Evolutionary conservation across 2,888 invertebrate genomes (phyloP), one percentile per base, ranked within the genome.

Genomic region (Harpalus rubripes): DNA sequence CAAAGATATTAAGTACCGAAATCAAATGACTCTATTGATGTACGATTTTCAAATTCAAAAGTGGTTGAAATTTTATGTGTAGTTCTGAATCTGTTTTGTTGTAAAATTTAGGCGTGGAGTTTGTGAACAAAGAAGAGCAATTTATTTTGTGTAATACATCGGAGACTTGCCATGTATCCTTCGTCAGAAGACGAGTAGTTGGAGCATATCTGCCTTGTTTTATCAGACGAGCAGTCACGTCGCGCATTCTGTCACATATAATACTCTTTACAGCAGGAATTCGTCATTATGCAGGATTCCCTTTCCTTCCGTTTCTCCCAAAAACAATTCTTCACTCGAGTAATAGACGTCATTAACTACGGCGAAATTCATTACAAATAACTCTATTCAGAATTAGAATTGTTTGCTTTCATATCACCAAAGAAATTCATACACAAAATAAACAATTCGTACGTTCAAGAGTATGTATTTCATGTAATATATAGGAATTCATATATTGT

Each of bases 241-340:
- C 26, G 18, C 63, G 22, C 18, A 63, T 63, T 63, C 22, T 63
- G 63, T 26, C 63, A 61, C 61, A 63, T 22, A 63, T 26, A 63
- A 63, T 63, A 63, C 63, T 63, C 63, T 63, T 63, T 63, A 63
- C 63, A 63, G 18, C 63, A 22, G 63, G 63, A 63, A 63, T 63
- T 63, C 63, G 63, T 63, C 63, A 63, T 63, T 63, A 63, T 63
- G 63, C 18, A 5, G 12, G 44, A 8, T 52, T 52, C 44, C 12
- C 10, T 52, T 52, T 12, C 12, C 10, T 12, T 8, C 44, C 44
- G 12, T 8, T 52, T 12, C 10, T 52, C 44, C 10, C 32, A 32
- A 32, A 32, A 32, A 32, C 32, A 32, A 32, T 32, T 32, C 32
- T 32, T 32, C 32, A 32, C 32, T 32, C 32, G 32, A 32, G 32